Percentiles rank a stretch among this genome's conserved stretches.
These are phyloP conservation scores for Eilema griseolum DNA, from an alignment of 2,888 invertebrate species.

Conservation along the genomic window DNA sequence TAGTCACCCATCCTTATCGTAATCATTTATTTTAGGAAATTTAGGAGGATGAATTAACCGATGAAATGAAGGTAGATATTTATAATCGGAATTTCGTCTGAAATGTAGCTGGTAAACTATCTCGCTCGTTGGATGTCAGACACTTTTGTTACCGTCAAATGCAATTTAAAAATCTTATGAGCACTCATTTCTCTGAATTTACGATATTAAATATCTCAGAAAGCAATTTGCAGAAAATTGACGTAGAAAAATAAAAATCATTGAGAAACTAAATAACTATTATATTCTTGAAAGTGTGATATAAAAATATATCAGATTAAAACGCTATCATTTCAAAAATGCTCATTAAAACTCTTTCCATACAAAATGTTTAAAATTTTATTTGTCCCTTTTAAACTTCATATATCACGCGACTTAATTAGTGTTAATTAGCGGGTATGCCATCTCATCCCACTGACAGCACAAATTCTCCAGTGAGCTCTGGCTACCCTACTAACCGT, in stretches of 20 bases:
- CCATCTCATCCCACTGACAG: too few species aligned
- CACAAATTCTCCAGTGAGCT: too few species aligned
- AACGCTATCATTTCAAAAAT: background rate
- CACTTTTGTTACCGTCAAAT: slow-evolving; percentile 10
- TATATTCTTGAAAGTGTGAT: too few species aligned
- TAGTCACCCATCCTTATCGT: too few species aligned
- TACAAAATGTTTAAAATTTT: background rate
- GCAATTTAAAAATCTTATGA: slow-evolving; percentile 45
- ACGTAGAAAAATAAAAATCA: background rate
- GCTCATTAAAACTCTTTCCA: background rate
- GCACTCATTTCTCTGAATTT: slow-evolving; percentile 34
- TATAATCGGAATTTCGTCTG: background rate
- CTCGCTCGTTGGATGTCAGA: background rate
- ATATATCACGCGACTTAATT: slow-evolving; percentile 16
- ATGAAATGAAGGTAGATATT: too few species aligned
- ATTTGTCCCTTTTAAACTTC: background rate
- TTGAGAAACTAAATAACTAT: too few species aligned
- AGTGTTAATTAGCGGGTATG: slow-evolving; percentile 5
- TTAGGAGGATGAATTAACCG: too few species aligned
- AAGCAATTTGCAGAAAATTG: background rate
- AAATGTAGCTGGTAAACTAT: background rate
- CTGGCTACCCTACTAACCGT: too few species aligned
- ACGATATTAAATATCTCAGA: background rate
- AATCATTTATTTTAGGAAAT: too few species aligned
- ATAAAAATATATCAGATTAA: background rate